phyloP scores from a whole-genome alignment of 2,113 vertebrate genomes.

The Beaufortia kweichowensis region DNA sequence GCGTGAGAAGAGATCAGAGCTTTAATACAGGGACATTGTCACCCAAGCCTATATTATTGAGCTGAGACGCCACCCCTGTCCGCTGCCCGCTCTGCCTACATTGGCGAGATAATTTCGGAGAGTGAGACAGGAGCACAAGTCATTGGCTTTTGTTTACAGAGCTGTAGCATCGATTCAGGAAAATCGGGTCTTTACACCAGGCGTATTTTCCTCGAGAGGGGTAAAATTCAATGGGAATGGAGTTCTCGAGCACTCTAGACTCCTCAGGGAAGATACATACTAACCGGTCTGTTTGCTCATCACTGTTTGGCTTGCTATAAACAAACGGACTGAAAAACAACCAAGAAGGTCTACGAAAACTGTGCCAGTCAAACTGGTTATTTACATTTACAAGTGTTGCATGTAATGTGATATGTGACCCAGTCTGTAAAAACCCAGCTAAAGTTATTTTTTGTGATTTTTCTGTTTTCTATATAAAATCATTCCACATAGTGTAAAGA shows the following conservation, averaged over 20 bases:
- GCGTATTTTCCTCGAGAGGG: slow-evolving; percentile 38
- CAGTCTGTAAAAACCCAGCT: no score
- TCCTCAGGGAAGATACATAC: slow-evolving; percentile 26
- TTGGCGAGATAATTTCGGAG: slow-evolving; percentile 45
- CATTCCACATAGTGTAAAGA: no score
- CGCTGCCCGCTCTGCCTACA: slow-evolving; percentile 25
- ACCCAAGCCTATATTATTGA: slow-evolving; percentile 49
- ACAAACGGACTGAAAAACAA: slow-evolving; percentile 31
- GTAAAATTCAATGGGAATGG: slow-evolving; percentile 35
- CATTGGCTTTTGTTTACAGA: slow-evolving; percentile 48
- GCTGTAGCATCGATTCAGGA: slow-evolving; percentile 26
- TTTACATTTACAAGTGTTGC: no score
- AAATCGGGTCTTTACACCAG: slow-evolving; percentile 43
- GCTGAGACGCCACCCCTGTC: slow-evolving; percentile 20
- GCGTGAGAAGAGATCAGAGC: slow-evolving; percentile 25
- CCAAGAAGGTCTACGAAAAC: slow-evolving; percentile 1
- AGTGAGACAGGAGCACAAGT: slow-evolving; percentile 36
- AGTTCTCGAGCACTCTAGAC: slow-evolving; percentile 25
- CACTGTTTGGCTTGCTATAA: slow-evolving; percentile 11
- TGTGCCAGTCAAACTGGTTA: no score
- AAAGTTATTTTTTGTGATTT: no score
- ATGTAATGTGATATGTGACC: no score
- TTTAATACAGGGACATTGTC: slow-evolving; percentile 57
- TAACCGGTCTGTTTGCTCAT: slow-evolving; percentile 9
- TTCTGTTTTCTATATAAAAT: no score